phyloP scores from a whole-genome alignment of 2,888 invertebrate species.

The Hemaris fuciformis region DNA sequence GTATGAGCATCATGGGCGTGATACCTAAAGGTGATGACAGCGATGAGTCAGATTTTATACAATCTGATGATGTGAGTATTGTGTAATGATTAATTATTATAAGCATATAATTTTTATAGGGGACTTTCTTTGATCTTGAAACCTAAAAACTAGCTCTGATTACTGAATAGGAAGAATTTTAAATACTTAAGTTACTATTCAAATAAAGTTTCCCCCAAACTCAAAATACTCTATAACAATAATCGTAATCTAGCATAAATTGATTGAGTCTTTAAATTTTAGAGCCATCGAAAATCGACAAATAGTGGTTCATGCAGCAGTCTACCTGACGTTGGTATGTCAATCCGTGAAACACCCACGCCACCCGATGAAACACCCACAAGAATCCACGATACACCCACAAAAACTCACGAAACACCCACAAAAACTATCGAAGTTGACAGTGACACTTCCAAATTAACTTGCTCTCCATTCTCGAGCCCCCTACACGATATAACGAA shows the following conservation, averaged over 20 bases:
- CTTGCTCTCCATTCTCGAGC: constrained; percentile 64
- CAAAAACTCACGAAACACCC: constrained; percentile 29
- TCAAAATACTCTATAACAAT: too few species aligned
- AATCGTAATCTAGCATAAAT: too few species aligned
- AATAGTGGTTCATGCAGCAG: neutral
- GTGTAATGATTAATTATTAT: too few species aligned
- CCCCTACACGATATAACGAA: constrained; percentile 55
- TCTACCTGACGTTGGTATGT: constrained; percentile 3
- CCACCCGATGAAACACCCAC: constrained; percentile 20
- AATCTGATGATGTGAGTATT: constrained; percentile 71
- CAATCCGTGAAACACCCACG: constrained; percentile 25
- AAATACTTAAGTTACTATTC: too few species aligned
- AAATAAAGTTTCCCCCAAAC: too few species aligned
- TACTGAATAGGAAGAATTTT: too few species aligned
- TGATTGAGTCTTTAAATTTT: constrained; percentile 18
- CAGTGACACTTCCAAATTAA: constrained; percentile 42
- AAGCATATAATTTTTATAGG: too few species aligned
- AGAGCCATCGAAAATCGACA: constrained; percentile 40
- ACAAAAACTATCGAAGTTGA: constrained; percentile 25
- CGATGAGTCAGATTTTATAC: constrained; percentile 72
- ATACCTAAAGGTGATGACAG: constrained; percentile 63
- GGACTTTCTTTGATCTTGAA: too few species aligned
- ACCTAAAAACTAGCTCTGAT: too few species aligned
- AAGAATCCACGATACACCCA: constrained; percentile 29
- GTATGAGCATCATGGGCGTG: constrained; percentile 76